These are phyloP conservation scores for Exocentrus adspersus DNA, from an alignment of 2,888 invertebrate species.

Conservation along the genomic window DNA sequence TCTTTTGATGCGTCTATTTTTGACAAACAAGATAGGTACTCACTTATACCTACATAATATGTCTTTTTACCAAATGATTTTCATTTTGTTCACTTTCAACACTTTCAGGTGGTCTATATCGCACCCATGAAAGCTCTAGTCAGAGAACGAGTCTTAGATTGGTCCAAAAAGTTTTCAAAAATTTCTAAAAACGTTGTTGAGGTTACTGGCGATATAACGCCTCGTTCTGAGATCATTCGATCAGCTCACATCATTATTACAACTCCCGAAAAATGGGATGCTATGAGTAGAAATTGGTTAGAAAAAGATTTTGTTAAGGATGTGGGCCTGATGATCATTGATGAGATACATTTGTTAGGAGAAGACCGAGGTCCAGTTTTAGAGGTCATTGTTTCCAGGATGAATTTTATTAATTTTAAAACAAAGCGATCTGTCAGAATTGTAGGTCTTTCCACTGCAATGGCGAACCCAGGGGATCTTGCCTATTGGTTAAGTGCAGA, in stretches of 20 bases:
- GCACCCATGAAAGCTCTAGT: slow-evolving; percentile 98
- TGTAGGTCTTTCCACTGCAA: slow-evolving; percentile 95
- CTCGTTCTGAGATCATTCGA: slow-evolving; percentile 85
- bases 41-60: not conserved
- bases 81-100: not conserved
- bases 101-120: slow-evolving; percentile 89
- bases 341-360: slow-evolving; percentile 97
- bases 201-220: slow-evolving; percentile 92
- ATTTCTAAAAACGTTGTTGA: slow-evolving; percentile 90
- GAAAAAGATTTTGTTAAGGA: slow-evolving; percentile 93
- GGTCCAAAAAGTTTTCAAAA: slow-evolving; percentile 82
- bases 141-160: slow-evolving; percentile 94
- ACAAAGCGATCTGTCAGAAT: slow-evolving; percentile 86
- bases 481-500: slow-evolving; percentile 96
- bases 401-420: slow-evolving; percentile 94
- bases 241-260: slow-evolving; percentile 94
- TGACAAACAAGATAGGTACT: too few species aligned
- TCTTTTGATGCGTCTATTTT: too few species aligned
- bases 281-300: slow-evolving; percentile 98
- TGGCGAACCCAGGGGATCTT: slow-evolving; percentile 96
- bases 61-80: not conserved
- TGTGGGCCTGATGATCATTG: slow-evolving; percentile 93
- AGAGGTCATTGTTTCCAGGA: slow-evolving; percentile 97
- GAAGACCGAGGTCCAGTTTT: slow-evolving; percentile 90
- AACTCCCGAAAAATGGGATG: slow-evolving; percentile 99